A percentile compares a stretch with the other conserved stretches of the same genome.
These are phyloP conservation scores for Melospiza georgiana DNA, from an alignment of 2,113 vertebrate species.

Conservation along the genomic window DNA sequence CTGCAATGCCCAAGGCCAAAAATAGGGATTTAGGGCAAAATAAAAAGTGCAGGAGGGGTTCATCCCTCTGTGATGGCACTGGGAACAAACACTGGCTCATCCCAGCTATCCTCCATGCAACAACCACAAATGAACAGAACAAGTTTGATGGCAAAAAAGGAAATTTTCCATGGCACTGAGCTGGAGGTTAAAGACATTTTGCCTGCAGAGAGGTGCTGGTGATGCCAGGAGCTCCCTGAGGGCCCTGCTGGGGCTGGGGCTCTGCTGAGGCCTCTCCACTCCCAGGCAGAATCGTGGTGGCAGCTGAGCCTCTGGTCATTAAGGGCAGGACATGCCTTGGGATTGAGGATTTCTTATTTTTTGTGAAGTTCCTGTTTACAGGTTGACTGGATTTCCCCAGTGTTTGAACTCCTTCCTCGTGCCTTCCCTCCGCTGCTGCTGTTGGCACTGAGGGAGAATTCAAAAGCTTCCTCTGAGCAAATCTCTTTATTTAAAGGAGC, in stretches of 20 bases:
- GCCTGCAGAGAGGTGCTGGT: neutral
- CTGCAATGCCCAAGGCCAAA: neutral
- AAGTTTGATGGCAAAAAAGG: rapidly evolving
- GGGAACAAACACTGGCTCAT: neutral
- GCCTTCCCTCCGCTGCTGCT: neutral
- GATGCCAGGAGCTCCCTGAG: neutral
- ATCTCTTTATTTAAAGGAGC: neutral
- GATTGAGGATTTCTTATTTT: neutral
- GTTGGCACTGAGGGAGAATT: neutral
- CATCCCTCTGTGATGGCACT: rapidly evolving
- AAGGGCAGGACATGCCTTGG: conserved; percentile 47
- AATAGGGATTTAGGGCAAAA: rapidly evolving
- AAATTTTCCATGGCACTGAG: neutral
- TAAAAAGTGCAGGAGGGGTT: rapidly evolving
- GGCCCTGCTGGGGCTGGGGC: neutral
- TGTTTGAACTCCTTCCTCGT: conserved; percentile 4
- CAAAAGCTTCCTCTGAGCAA: conserved; percentile 54
- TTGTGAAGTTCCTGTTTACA: conserved; percentile 53
- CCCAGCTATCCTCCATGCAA: neutral
- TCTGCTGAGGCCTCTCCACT: neutral
- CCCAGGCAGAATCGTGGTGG: neutral
- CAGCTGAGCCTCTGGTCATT: neutral
- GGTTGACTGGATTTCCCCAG: conserved; percentile 34
- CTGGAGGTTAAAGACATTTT: neutral
- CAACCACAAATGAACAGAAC: rapidly evolving